Evolutionary conservation across 2,888 invertebrate genomes (phyloP).

Genomic region (Colletes collaris): DNA sequence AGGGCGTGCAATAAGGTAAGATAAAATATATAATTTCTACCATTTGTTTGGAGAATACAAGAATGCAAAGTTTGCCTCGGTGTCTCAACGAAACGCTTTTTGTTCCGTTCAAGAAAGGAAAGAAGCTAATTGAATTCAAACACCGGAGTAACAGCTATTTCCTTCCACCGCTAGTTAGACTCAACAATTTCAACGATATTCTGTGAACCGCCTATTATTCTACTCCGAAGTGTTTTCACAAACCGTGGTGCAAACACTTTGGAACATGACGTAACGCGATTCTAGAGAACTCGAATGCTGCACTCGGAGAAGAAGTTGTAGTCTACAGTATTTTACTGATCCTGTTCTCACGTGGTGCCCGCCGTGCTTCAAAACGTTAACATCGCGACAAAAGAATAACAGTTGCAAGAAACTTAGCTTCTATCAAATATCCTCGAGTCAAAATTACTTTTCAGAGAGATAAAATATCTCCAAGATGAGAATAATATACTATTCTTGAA

Average conservation of each 20-base stretch:
- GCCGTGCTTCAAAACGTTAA: too few relatives aligned
- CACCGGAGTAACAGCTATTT: constrained; percentile 2
- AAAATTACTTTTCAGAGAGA: too few relatives aligned
- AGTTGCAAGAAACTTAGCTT: too few relatives aligned
- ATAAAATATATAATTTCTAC: too few relatives aligned
- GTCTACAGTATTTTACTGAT: too few relatives aligned
- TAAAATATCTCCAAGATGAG: too few relatives aligned
- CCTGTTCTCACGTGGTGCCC: too few relatives aligned
- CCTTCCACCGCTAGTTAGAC: not conserved
- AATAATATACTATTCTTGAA: too few relatives aligned
- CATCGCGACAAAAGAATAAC: too few relatives aligned
- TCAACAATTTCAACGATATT: not conserved
- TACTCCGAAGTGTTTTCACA: not conserved
- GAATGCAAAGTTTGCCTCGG: not conserved
- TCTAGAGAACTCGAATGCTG: not conserved
- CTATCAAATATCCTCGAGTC: too few relatives aligned
- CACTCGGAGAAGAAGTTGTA: not conserved
- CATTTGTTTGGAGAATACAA: not conserved
- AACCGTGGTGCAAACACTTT: not conserved
- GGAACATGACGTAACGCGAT: not conserved
- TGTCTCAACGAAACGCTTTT: not conserved
- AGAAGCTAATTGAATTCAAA: constrained; percentile 3
- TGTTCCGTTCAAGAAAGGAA: not conserved
- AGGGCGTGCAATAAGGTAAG: too few relatives aligned
- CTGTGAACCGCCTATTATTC: not conserved